phyloP scores from a whole-genome alignment of 2,797 vertebrate species.

The Chiloscyllium punctatum region DNA sequence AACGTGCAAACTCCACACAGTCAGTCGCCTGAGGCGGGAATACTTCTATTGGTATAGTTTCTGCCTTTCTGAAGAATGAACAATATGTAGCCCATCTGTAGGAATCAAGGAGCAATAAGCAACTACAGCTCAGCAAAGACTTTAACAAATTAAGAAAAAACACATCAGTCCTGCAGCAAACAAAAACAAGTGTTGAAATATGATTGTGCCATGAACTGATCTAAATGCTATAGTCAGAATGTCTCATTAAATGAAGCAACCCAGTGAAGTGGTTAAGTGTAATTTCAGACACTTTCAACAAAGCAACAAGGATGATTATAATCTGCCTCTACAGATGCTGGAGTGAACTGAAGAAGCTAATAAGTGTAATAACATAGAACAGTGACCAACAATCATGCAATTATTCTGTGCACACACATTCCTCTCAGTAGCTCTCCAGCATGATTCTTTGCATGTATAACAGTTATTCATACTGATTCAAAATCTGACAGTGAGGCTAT shows the following conservation, averaged over 20 bases:
- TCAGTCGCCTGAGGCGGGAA: too few relatives aligned
- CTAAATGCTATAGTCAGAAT: neutral
- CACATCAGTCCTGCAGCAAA: neutral
- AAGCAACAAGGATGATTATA: neutral
- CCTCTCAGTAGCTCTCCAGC: neutral
- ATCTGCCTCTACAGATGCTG: neutral
- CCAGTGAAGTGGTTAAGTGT: neutral
- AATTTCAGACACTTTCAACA: neutral
- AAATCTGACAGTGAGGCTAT: neutral
- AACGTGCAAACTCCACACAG: too few relatives aligned
- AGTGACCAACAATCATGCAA: neutral
- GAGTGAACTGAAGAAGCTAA: neutral
- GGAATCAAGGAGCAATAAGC: neutral
- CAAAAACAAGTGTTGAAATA: neutral
- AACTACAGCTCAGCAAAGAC: neutral
- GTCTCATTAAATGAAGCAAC: neutral
- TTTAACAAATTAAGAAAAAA: slow-evolving; percentile 1
- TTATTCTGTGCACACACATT: neutral
- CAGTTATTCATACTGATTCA: slow-evolving; percentile 12
- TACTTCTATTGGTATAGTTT: neutral
- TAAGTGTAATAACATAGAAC: neutral
- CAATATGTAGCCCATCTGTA: neutral
- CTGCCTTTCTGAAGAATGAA: neutral
- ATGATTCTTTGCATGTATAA: neutral
- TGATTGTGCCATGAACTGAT: neutral